phyloP scores from a whole-genome alignment of 2,888 invertebrate genomes.

The Nymphalis urticae region DNA sequence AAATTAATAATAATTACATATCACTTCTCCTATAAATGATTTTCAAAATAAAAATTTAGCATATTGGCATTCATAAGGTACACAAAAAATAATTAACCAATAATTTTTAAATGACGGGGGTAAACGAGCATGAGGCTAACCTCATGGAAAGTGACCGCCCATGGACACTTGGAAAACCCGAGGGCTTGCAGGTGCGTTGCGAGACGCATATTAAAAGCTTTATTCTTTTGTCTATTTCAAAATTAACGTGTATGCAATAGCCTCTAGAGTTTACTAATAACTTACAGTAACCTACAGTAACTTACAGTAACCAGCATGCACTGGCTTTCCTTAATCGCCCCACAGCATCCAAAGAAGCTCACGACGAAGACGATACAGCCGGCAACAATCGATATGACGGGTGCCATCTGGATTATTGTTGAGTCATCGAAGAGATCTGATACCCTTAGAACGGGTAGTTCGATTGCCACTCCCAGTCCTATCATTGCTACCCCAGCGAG shows the following conservation, averaged over 20 bases:
- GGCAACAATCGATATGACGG: constrained; percentile 64
- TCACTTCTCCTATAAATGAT: no score
- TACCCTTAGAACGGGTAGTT: constrained; percentile 74
- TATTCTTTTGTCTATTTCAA: no score
- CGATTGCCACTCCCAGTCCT: constrained; percentile 83
- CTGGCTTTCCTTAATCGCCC: constrained; percentile 82
- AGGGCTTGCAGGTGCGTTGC: no score
- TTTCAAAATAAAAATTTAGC: no score
- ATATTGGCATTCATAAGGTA: no score
- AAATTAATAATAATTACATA: not conserved
- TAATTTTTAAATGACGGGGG: no score
- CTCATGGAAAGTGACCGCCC: no score
- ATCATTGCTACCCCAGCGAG: constrained; percentile 85
- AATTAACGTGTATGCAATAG: not conserved
- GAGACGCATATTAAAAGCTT: no score
- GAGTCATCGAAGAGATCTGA: not conserved
- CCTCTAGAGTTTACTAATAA: not conserved
- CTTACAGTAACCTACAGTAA: constrained; percentile 1
- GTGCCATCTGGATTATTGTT: constrained; percentile 46
- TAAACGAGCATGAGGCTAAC: no score
- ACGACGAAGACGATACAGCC: constrained; percentile 86
- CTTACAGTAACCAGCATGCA: constrained; percentile 2
- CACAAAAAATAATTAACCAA: no score
- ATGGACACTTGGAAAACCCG: no score
- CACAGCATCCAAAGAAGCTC: constrained; percentile 92